Evolutionary conservation across 2,888 invertebrate species (phyloP).

Genomic region (Nebria brevicollis): DNA sequence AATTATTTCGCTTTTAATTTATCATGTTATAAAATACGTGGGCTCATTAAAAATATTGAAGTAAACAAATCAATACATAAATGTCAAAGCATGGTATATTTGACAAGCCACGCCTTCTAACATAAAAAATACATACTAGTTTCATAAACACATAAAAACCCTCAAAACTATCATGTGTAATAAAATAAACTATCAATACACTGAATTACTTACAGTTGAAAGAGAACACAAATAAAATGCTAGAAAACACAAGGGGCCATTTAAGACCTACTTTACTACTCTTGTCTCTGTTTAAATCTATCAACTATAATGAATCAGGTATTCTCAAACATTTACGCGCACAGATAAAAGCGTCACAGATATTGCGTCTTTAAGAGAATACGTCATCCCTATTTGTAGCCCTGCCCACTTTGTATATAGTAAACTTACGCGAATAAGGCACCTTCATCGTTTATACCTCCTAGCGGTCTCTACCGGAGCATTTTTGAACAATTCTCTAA

Average conservation of each 20-base stretch:
- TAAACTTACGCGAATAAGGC: background rate
- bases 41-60: conserved; percentile 39
- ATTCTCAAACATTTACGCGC: background rate
- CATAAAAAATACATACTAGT: conserved; percentile 12
- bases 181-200: background rate
- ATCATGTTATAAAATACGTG: conserved; percentile 22
- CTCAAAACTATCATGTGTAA: background rate
- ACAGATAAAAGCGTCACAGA: background rate
- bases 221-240: conserved; percentile 40
- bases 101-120: conserved; percentile 44
- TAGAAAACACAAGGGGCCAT: conserved; percentile 45
- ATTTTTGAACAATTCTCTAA: background rate
- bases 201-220: conserved; percentile 33
- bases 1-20: background rate
- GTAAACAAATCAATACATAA: conserved; percentile 44
- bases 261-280: background rate
- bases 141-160: background rate
- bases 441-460: background rate
- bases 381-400: background rate
- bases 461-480: background rate
- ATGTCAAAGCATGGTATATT: conserved; percentile 29
- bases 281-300: conserved; percentile 24
- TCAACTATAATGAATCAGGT: conserved; percentile 12
- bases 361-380: background rate
- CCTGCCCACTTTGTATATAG: background rate